Base-by-base conservation (phyloP, 1,140 invertebrate genomes). In the Drosophila murphyi region DNA sequence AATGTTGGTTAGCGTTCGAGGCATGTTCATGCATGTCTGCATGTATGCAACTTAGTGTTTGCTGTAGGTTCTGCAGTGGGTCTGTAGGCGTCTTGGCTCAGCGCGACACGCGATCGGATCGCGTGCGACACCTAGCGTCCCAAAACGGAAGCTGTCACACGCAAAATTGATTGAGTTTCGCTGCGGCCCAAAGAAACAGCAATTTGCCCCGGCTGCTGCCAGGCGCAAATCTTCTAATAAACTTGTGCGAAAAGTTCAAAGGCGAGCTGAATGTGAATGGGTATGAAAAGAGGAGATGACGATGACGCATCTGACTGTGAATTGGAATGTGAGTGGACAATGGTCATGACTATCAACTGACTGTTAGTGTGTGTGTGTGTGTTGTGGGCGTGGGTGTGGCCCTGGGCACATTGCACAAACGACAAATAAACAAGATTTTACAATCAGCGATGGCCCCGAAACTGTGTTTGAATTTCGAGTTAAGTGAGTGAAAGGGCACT, bases 351-450 rank as follows among this genome's bases (percentile, higher is more conserved):
- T 45, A 41, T 56, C 69, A 51, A 48, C 72, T 80, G 56, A 78
- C 75, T 50, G 20, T 35, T 3, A 12, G 31, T 7, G 54, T 41
- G 61, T 47, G 63, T 35, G 5, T 28, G 31, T 7, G 54, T 41
- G 61, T 47, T 12, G 31, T 7, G 54, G 34, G 61, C 37, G 63
- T 52, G 67, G 69, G 34, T 34, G 52, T 65, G 68, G 68, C 39
- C 51, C 48, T 48, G 59, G 41, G n/a, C 50, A 43, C 10, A 51
- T 20, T 59, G 31, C n/a, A 41, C 7, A 47, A 57, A 37, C 29
- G 45, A 54, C 82, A 87, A 82, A 79, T 79, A 79, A 87, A 87
- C 83, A 87, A 82, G 82, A 87, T 87, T 87, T 88, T 65, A 87
- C 82, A 87, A 87, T 87, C 82, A 87, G 76, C 82, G 76, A 60